Evolutionary conservation across 2,113 vertebrate genomes (phyloP).

Genomic region (Apodemus sylvaticus): DNA sequence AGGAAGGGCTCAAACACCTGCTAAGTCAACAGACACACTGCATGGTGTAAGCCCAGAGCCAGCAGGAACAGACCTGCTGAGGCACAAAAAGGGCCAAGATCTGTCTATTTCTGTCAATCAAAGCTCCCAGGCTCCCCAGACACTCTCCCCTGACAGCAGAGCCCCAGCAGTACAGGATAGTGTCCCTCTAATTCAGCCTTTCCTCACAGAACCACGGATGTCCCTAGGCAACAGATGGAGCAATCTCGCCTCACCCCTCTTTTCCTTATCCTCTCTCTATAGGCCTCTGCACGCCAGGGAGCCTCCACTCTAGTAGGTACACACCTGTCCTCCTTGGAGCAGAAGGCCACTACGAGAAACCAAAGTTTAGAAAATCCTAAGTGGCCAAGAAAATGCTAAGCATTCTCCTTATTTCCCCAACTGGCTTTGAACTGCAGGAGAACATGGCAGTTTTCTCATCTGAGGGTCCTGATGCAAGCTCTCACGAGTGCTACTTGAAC

Average conservation of each 20-base stretch:
- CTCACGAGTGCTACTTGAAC: not conserved
- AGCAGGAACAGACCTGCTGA: not conserved
- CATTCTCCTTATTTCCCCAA: not conserved
- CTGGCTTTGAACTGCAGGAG: not conserved
- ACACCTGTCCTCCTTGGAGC: not conserved
- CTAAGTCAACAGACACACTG: constrained; percentile 14
- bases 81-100: not conserved
- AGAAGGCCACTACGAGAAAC: not conserved
- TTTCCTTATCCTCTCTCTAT: not conserved
- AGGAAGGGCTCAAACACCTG: not conserved
- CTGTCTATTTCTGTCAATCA: not conserved
- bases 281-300: not conserved
- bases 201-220: not conserved
- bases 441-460: not conserved
- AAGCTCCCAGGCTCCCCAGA: not conserved
- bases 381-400: not conserved
- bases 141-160: not conserved
- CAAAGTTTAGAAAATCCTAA: not conserved
- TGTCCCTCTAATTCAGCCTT: not conserved
- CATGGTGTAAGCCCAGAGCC: not conserved
- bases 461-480: not conserved
- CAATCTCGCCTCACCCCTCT: not conserved
- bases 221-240: not conserved
- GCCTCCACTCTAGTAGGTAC: not conserved
- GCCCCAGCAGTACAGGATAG: not conserved